Evolutionary conservation across 2,113 vertebrate genomes (phyloP), one percentile per base, ranked within the genome.

Genomic region (Poeciliopsis prolifica): DNA sequence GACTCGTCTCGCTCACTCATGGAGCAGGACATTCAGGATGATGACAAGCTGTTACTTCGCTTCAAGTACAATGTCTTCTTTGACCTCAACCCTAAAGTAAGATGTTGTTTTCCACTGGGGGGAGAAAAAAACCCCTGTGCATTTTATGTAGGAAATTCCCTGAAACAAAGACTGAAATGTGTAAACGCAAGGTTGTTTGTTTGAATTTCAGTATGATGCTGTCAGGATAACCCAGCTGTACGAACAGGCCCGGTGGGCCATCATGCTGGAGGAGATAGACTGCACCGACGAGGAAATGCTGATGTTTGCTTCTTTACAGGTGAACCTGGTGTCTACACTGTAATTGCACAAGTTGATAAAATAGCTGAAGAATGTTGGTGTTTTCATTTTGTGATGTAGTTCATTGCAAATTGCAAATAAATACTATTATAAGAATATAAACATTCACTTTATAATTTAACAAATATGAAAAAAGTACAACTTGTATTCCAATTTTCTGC

Each of bases 41-140:
- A 97, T 0, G 97, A 99, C 63, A 95, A 95, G 78, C 93, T 99
- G 66, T 81, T 96, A 77, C 86, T 99, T 62, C 96, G 98, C 72
- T 99, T 98, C 90, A 99, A 99, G 92, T 99, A 99, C 92, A 98
- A 97, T 77, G 94, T 94, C 84, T 99, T 99, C 93, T 99, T 98
- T 90, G 98, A 99, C 93, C 94, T 99, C 85, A 98, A 99, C 91
- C 96, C 98, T 77, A 99, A 99, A 94, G 98, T 98, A 95, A 87
- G 82, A 62, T 4, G 51, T 9, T 58, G 22, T 22, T 24, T 58
- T 58, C 51, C 24, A 58, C 10, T 58, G 8, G 51, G 3, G 10
- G 2, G 9, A 9, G 1, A 35, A 37, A 2, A 54, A 54, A 24
- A 54, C 15, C 28, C 28, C 28, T 28, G 0, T 24, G 24, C 51